Conservation (phyloP, 2,113 vertebrate genomes). For the Campylomormyrus tamandua region DNA sequence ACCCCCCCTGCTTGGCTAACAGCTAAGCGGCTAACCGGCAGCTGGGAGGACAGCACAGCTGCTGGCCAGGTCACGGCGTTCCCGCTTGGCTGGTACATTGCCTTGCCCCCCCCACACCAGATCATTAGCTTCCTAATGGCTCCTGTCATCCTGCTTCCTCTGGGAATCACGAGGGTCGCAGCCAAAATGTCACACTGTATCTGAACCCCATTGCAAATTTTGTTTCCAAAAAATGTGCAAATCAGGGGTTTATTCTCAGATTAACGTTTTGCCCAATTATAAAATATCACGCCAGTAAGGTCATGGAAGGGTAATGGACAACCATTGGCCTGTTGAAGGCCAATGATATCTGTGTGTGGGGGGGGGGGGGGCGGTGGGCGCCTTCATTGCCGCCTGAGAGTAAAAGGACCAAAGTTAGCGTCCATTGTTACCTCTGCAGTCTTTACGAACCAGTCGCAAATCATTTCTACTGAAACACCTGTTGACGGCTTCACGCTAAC, state of each 20-base stretch:
- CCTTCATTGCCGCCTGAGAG: background rate
- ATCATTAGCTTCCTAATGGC: background rate
- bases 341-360: background rate
- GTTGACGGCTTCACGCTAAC: constrained; percentile 50
- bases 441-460: background rate
- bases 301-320: background rate
- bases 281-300: background rate
- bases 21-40: background rate
- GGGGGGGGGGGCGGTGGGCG: background rate
- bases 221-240: background rate
- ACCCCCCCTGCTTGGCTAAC: background rate
- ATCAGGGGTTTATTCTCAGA: background rate
- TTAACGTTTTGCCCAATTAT: background rate
- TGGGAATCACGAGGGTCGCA: background rate
- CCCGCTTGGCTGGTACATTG: background rate
- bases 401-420: background rate
- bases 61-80: background rate
- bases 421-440: background rate
- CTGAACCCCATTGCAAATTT: background rate
- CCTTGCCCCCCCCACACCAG: background rate
- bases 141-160: background rate
- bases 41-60: background rate
- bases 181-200: background rate
- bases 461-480: constrained; percentile 37
- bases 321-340: background rate